Conservation (phyloP, 2,113 vertebrate species). For the Oryzias melastigma region DNA sequence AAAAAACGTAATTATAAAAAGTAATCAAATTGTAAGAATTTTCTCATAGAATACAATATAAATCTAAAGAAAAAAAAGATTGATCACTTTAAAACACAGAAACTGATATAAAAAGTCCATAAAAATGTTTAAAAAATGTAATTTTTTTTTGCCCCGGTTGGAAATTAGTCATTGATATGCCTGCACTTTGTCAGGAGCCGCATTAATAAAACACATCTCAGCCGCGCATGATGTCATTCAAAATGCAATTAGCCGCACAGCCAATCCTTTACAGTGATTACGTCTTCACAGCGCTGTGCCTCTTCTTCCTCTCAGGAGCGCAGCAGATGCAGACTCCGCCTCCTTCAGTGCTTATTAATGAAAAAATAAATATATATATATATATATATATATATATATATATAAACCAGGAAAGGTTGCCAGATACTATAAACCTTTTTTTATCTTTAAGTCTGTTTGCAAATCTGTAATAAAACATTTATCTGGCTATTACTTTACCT, state of each 20-base stretch:
- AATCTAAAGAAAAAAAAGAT: too few relatives aligned
- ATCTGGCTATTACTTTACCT: conserved; percentile 88
- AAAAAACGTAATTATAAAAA: too few relatives aligned
- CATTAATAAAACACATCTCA: conserved; percentile 5
- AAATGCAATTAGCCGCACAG: conserved; percentile 19
- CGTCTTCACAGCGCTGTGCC: conserved; percentile 6
- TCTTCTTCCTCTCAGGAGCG: conserved; percentile 7
- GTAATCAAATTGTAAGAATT: too few relatives aligned
- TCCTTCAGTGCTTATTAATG: conserved; percentile 22
- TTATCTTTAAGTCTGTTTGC: conserved; percentile 80
- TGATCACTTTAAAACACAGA: too few relatives aligned
- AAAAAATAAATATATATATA: conserved; percentile 28
- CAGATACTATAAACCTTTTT: conserved; percentile 71
- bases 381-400: conserved; percentile 53
- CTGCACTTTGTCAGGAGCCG: conserved; percentile 1
- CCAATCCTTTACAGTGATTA: conserved; percentile 26
- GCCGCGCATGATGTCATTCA: conserved; percentile 22
- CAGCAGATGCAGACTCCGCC: conserved; percentile 20
- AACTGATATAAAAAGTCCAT: too few relatives aligned
- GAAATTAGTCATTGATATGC: not conserved
- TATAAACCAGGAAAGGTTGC: conserved; percentile 72
- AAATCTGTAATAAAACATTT: conserved; percentile 93
- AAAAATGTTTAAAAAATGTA: too few relatives aligned
- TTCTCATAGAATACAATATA: too few relatives aligned
- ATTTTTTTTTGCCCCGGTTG: not conserved